These are phyloP conservation scores for Drosophila mimica DNA, from an alignment of 2,888 invertebrate genomes.

Conservation along the genomic window DNA sequence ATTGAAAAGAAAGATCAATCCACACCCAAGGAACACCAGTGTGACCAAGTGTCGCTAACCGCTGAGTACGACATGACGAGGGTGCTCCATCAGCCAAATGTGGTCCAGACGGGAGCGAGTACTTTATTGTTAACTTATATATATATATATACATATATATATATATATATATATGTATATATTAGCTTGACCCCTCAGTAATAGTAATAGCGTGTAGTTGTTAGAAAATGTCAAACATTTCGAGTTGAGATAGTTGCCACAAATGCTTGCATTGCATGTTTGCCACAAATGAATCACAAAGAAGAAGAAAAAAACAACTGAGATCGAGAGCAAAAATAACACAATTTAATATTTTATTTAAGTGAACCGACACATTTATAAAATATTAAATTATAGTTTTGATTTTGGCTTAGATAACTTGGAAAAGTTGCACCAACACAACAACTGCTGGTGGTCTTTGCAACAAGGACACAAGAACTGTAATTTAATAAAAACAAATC, in stretches of 20 bases:
- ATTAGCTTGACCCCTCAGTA: constrained; percentile 1
- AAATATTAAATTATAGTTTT: background rate
- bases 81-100: too few species aligned
- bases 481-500: constrained; percentile 27
- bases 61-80: too few species aligned
- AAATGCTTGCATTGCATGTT: constrained; percentile 35
- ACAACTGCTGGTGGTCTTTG: background rate
- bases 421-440: background rate
- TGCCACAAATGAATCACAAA: constrained; percentile 5
- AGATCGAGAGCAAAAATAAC: background rate
- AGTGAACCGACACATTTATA: background rate
- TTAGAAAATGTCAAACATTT: constrained; percentile 12
- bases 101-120: too few species aligned
- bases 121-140: too few species aligned
- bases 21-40: background rate
- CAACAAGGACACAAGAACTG: background rate
- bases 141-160: too few species aligned
- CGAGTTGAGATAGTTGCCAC: background rate
- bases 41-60: constrained; percentile 18
- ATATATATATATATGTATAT: too few species aligned
- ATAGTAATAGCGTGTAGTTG: constrained; percentile 3
- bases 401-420: background rate
- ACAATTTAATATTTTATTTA: constrained; percentile 10
- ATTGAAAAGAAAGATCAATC: constrained; percentile 4
- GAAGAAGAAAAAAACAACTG: background rate